phyloP scores from a whole-genome alignment of 2,797 vertebrate genomes.

The Silurus aristotelis region DNA sequence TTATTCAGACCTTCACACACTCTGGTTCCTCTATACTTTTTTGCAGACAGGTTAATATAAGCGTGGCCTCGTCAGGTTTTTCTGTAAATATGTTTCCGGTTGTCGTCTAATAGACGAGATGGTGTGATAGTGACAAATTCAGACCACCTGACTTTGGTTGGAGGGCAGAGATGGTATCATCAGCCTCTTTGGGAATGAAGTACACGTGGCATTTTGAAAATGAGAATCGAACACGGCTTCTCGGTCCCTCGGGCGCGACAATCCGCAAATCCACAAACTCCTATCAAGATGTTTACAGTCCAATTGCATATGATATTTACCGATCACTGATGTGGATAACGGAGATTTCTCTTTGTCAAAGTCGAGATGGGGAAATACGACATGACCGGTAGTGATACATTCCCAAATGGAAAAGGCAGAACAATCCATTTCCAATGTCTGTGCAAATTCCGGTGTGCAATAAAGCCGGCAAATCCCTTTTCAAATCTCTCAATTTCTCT shows the following conservation, averaged over 20 bases:
- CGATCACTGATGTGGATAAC: not conserved
- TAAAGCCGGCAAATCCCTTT: constrained; percentile 45
- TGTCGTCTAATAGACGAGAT: constrained; percentile 33
- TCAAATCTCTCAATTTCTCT: constrained; percentile 33
- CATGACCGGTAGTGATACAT: not conserved
- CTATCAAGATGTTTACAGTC: not conserved
- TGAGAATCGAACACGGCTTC: not conserved
- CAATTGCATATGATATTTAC: not conserved
- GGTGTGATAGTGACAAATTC: constrained; percentile 24
- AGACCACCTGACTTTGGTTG: constrained; percentile 31
- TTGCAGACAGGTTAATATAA: not conserved
- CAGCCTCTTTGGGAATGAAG: constrained; percentile 2
- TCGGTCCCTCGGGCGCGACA: not conserved
- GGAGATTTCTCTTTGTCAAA: not conserved
- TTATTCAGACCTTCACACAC: not conserved
- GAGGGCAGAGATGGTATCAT: constrained; percentile 24
- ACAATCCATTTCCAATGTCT: constrained; percentile 14
- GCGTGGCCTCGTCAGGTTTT: not conserved
- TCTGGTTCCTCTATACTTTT: not conserved
- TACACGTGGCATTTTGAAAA: constrained; percentile 20
- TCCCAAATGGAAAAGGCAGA: not conserved
- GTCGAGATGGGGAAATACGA: not conserved
- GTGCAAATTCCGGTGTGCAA: constrained; percentile 44
- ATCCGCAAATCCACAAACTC: not conserved
- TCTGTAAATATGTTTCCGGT: constrained; percentile 35